A percentile compares a stretch with the other conserved stretches of the same genome.
Conservation (phyloP, 2,113 vertebrate species). For the Machaerirhynchus nigripectus region DNA sequence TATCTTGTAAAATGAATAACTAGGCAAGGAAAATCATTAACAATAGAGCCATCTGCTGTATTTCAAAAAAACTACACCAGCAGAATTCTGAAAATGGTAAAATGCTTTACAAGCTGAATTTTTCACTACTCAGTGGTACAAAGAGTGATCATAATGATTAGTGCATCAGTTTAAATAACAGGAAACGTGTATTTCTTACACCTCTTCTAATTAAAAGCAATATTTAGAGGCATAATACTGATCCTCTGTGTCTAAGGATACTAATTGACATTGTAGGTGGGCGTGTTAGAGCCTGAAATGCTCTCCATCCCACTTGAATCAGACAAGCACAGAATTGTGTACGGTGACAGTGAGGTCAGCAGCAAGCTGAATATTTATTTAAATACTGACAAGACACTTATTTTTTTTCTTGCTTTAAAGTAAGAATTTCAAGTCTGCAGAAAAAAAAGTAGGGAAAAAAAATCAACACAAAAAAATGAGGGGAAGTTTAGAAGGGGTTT, state of each 20-base stretch:
- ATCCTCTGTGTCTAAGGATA: not conserved
- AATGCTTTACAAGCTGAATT: not conserved
- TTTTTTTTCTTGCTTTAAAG: not conserved
- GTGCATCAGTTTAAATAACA: not conserved
- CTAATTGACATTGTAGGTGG: not conserved
- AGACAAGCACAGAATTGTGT: not conserved
- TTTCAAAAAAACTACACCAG: constrained; percentile 56
- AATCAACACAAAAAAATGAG: not conserved
- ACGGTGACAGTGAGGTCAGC: not conserved
- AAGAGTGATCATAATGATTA: not conserved
- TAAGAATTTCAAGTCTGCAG: not conserved
- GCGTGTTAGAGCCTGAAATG: not conserved
- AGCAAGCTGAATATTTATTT: not conserved
- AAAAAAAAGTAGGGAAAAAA: rapidly evolving
- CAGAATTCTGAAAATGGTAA: not conserved
- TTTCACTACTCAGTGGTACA: not conserved
- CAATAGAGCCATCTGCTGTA: constrained; percentile 79
- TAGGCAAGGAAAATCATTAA: constrained; percentile 59
- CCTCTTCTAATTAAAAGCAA: not conserved
- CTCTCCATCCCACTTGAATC: not conserved
- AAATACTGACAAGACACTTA: not conserved
- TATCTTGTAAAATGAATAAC: not conserved
- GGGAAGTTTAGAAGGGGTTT: not conserved
- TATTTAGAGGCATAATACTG: not conserved
- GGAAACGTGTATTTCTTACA: not conserved